Base-by-base conservation (phyloP, 2,113 vertebrate species). In the Thalassoma bifasciatum region DNA sequence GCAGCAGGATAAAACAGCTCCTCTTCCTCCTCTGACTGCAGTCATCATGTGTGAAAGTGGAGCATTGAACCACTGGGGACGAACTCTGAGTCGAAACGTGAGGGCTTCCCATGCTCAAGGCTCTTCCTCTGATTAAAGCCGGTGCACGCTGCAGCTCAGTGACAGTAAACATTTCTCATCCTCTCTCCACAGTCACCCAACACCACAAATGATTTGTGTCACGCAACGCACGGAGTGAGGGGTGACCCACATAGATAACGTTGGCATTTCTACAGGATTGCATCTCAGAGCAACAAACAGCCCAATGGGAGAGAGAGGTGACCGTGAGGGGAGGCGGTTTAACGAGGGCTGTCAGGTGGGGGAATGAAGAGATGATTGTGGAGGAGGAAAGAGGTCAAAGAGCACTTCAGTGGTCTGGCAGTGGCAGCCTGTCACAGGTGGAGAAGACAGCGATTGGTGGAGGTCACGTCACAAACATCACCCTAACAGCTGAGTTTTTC, bases 381-480 rank as follows among this genome's bases (percentile, higher is more conserved):
- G 60, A 61, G 36, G 26, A 59, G 40, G 19, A 51, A 12, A 24
- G 58, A 60, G 50, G 73, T 65, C 59, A 63, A 58, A 85, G 70
- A 75, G 70, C 69, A 66, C 78, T 81, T 71, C 14, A 85, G 54
- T 0, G 1, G 42, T 71, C 66, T 82, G 75, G 24, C 5, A 13
- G 26, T 82, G 83, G 79, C 79, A 82, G 75, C 47, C 53, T 54
- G 63, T 65, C 75, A 78, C 83, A 86, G 79, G 75, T 82, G 75
- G 49, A 49, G 16, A 40, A 66, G 70, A 75, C 75, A 77, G 51
- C 8, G 30, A 2, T 23, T 10, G 64, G n/a, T 34, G 46, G 24
- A 63, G 24, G 49, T 19, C 52, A 47, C 75, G 57, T 59, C 46
- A 69, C 13, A 38, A n/a, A 30, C 68, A 54, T 19, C 21, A 49